Conservation (phyloP, 2,888 invertebrate species). For the Macrophya annulata region DNA sequence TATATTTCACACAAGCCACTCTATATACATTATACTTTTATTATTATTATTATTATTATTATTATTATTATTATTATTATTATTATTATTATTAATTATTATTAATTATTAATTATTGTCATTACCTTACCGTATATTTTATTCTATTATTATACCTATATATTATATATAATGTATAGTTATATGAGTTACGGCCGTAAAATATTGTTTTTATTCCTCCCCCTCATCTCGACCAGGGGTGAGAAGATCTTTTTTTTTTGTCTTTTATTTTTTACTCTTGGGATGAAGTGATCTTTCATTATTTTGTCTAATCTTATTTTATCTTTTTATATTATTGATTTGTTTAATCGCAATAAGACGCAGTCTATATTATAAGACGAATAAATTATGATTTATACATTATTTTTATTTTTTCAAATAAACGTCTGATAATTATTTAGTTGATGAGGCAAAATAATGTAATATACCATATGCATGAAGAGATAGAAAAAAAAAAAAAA, state of each 20-base stretch:
- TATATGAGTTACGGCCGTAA: conserved; percentile 5
- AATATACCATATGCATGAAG: no score
- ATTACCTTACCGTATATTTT: neutral
- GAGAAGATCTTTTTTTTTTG: no score
- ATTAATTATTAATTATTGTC: conserved; percentile 33
- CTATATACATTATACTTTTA: conserved; percentile 51
- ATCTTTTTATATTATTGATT: neutral
- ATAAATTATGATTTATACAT: no score
- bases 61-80: conserved; percentile 57
- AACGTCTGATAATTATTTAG: no score
- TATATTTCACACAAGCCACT: conserved; percentile 9
- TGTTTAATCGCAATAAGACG: neutral
- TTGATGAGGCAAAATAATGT: neutral
- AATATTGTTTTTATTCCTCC: neutral
- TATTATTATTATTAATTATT: conserved; percentile 48
- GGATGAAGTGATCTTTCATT: neutral
- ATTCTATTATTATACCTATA: neutral
- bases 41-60: conserved; percentile 57
- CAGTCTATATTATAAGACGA: neutral
- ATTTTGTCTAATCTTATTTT: neutral
- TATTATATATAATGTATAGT: no score
- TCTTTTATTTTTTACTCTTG: neutral
- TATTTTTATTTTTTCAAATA: no score
- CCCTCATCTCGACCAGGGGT: neutral
- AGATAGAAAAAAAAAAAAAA: no score